Conservation (phyloP, 2,113 vertebrate genomes). For the Rhinoptilus africanus region DNA sequence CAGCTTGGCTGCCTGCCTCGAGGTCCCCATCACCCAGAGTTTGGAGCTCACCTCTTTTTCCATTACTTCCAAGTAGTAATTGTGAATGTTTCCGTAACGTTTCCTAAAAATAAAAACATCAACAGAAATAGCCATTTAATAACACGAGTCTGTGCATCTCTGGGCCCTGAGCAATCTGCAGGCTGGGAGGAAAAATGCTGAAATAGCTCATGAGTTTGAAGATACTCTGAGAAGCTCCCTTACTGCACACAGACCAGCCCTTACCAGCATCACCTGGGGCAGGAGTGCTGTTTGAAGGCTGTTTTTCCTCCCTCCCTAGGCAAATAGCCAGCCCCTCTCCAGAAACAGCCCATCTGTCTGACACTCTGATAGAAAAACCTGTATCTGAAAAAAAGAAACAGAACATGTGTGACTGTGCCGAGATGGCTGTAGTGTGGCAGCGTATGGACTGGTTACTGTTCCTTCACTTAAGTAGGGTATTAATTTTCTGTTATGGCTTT, state of each 20-base stretch:
- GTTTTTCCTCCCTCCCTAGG: neutral
- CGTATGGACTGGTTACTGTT: neutral
- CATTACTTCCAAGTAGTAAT: neutral
- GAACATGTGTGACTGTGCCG: neutral
- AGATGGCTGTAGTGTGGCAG: neutral
- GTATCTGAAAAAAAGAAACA: neutral
- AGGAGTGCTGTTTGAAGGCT: neutral
- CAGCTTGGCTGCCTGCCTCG: neutral
- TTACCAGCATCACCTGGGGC: neutral
- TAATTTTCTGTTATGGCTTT: neutral
- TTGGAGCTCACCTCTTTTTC: neutral
- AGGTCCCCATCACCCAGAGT: neutral
- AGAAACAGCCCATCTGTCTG: neutral
- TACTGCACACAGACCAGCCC: neutral
- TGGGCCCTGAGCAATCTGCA: neutral
- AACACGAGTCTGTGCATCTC: neutral
- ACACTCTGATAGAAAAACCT: neutral
- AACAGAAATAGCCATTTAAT: neutral
- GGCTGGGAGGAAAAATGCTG: neutral
- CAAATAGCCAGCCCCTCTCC: neutral
- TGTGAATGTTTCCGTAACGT: neutral
- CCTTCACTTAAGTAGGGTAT: neutral
- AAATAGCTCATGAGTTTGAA: neutral
- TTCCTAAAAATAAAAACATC: conserved; percentile 7
- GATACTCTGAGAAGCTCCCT: neutral